phyloP scores from a whole-genome alignment of 2,797 vertebrate genomes.

The Pangasius macronema region DNA sequence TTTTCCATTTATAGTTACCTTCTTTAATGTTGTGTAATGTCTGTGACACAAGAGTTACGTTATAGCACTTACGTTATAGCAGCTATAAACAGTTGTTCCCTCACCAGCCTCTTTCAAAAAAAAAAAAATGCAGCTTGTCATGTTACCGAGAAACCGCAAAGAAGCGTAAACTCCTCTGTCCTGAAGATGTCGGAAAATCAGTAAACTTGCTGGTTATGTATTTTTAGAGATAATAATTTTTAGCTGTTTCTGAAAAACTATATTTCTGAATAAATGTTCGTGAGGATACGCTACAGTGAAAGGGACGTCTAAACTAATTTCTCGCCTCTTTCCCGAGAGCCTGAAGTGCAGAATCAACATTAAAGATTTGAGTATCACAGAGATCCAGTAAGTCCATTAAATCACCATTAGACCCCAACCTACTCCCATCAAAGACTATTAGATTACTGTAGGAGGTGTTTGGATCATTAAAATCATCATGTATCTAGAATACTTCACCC shows the following conservation, averaged over 20 bases:
- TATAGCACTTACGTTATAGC: background rate
- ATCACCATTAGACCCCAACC: background rate
- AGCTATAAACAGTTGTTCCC: background rate
- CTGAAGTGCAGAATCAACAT: background rate
- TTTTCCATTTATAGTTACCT: background rate
- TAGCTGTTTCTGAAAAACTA: background rate
- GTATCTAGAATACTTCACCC: background rate
- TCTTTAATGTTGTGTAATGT: background rate
- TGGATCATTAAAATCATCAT: background rate
- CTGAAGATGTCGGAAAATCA: background rate
- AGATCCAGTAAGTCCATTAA: background rate
- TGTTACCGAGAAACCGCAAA: background rate
- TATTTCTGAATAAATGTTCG: background rate
- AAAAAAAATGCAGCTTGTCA: too few species aligned
- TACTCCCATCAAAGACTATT: background rate
- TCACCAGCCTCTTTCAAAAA: background rate
- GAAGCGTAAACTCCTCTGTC: too few species aligned
- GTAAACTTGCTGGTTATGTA: background rate
- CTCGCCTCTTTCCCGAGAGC: background rate
- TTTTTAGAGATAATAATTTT: background rate
- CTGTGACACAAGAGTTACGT: background rate
- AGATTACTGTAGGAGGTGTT: too few species aligned
- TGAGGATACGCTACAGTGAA: background rate
- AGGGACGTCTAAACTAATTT: background rate
- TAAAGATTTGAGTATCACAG: background rate